phyloP scores from a whole-genome alignment of 2,888 invertebrate genomes.

The Argynnis bischoffii region DNA sequence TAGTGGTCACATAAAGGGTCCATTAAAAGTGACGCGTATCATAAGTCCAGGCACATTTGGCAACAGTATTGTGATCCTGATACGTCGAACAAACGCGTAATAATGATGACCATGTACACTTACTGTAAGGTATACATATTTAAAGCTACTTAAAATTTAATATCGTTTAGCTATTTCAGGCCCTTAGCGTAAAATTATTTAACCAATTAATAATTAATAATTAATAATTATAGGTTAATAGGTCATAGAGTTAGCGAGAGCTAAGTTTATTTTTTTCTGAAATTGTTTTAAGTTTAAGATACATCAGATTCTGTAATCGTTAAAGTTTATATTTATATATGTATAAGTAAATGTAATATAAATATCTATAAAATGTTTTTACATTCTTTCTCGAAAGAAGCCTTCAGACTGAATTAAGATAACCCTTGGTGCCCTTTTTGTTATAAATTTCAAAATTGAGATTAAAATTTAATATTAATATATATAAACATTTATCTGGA shows the following conservation, averaged over 20 bases:
- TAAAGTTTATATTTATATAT: no score
- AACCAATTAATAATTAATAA: no score
- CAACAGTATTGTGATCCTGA: slow-evolving; percentile 74
- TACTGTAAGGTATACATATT: slow-evolving; percentile 41
- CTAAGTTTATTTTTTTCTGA: no score
- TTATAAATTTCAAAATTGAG: background rate
- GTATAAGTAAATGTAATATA: no score
- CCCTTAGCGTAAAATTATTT: background rate
- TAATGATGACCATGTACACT: slow-evolving; percentile 58
- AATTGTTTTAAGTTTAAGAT: no score
- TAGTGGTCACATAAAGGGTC: slow-evolving; percentile 59
- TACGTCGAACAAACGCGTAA: slow-evolving; percentile 74
- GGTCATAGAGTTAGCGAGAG: no score
- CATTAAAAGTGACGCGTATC: slow-evolving; percentile 73
- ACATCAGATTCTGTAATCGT: no score
- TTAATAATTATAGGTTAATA: no score
- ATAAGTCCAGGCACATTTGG: slow-evolving; percentile 74
- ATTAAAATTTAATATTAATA: slow-evolving; percentile 2
- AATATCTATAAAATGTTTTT: no score
- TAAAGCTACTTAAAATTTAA: slow-evolving; percentile 20
- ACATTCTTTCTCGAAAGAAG: no score
- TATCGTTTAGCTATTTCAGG: background rate
- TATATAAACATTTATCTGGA: background rate
- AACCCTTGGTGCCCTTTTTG: no score
- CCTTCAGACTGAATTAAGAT: no score